Percentiles rank a stretch among this genome's conserved stretches.
These are phyloP conservation scores for Nomada flava DNA, from an alignment of 2,888 invertebrate genomes.

Conservation along the genomic window DNA sequence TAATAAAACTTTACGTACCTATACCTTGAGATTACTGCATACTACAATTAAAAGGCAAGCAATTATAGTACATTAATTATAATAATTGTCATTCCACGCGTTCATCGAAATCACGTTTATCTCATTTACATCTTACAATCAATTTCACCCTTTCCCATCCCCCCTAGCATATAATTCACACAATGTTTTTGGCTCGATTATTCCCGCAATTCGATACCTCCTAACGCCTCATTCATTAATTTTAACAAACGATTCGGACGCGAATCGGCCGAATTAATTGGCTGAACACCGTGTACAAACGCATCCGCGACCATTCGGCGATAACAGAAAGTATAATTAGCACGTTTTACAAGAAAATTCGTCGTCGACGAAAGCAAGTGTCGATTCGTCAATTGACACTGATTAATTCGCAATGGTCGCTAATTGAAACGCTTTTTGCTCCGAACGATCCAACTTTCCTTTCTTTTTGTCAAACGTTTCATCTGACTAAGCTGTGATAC, in stretches of 20 bases:
- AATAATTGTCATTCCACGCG: too few species aligned
- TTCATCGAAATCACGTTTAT: too few species aligned
- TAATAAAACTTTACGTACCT: too few species aligned
- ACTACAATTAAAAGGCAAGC: too few species aligned
- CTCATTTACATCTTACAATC: too few species aligned
- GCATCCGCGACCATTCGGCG: neutral
- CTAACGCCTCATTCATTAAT: neutral
- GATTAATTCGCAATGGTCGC: constrained; percentile 10
- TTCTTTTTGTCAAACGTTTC: neutral
- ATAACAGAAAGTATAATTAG: constrained; percentile 22
- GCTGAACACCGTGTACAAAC: neutral
- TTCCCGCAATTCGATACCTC: neutral
- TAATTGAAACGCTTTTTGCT: neutral
- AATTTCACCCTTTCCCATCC: too few species aligned
- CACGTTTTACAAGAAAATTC: constrained; percentile 1
- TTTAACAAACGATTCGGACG: neutral
- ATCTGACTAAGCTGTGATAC: neutral
- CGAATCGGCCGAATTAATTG: constrained; percentile 14
- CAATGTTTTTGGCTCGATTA: neutral
- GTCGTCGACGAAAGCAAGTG: neutral
- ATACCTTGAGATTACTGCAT: too few species aligned
- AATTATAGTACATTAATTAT: too few species aligned
- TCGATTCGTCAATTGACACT: constrained; percentile 21
- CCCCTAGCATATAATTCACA: neutral
- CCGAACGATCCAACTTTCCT: neutral